These are phyloP conservation scores for Cryptophagus acutangulus DNA, from an alignment of 2,888 invertebrate species.

Conservation along the genomic window DNA sequence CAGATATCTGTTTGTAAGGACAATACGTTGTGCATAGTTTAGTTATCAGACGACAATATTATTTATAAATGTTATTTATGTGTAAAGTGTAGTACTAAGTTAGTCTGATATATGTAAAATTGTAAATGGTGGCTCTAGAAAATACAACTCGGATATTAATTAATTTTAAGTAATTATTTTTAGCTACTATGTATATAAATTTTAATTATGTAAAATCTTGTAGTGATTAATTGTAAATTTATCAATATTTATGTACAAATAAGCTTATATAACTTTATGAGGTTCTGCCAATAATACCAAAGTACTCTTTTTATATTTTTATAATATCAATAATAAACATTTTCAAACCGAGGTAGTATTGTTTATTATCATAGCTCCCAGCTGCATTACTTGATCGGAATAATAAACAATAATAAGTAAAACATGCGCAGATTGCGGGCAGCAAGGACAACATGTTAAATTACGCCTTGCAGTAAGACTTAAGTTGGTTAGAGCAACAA, in stretches of 20 bases:
- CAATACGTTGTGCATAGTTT: conserved; percentile 62
- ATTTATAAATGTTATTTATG: neutral
- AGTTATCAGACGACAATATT: neutral
- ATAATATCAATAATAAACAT: conserved; percentile 3
- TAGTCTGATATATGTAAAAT: conserved; percentile 1
- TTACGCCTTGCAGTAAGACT: too few species aligned
- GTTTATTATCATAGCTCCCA: too few species aligned
- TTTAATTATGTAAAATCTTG: conserved; percentile 8
- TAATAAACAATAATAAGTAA: too few species aligned
- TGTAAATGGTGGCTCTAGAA: conserved; percentile 28
- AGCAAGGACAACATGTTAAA: too few species aligned
- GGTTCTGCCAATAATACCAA: conserved; percentile 41
- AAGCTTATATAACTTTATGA: conserved; percentile 21
- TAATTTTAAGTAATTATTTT: conserved; percentile 18
- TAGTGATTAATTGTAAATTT: conserved; percentile 16
- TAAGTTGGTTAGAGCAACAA: too few species aligned
- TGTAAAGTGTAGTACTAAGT: too few species aligned
- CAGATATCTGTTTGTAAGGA: conserved; percentile 61
- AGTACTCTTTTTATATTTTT: conserved; percentile 25
- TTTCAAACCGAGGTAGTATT: neutral
- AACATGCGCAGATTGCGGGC: too few species aligned
- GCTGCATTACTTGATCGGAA: too few species aligned
- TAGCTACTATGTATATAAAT: conserved; percentile 9
- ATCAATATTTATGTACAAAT: neutral
- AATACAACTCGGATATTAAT: conserved; percentile 21